Base-by-base conservation (phyloP, 2,888 invertebrate genomes). In the Yponomeuta evonymella region DNA sequence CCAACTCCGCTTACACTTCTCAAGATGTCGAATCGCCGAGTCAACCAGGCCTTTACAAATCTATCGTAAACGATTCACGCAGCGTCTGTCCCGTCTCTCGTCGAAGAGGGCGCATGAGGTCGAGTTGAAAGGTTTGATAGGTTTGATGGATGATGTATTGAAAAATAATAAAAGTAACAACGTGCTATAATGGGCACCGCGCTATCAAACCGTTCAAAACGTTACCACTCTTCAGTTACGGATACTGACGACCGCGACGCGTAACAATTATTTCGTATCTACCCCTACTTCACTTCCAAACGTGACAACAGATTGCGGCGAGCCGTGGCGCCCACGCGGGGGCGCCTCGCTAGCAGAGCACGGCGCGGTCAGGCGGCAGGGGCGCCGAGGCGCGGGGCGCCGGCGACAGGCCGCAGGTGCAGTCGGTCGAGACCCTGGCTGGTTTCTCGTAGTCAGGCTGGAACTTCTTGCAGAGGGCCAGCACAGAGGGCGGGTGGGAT, bases 401-500 rank as follows among this genome's bases (percentile, higher is more conserved):
- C 78, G 81, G 79, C 71, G 72, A 70, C 70, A 48, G 72, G 72
- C 72, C 73, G 74, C 72, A 73, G 68, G 70, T 70, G 71, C 70
- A 73, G 66, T 71, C 75, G 74, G 75, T 73, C 75, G 72, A 74
- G 75, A 77, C 83, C 75, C 82, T 67, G 75, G 89, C 89, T 51
- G 90, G 90, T 86, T 90, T 88, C 86, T 89, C 89, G 85, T 91
- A 88, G 84, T 90, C 91, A 71, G 90, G 87, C 83, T 92, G 92
- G 86, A 92, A 93, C 84, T 92, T 91, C 86, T 92, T 92, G 87
- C 92, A 93, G 70, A 92, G 87, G 78, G 90, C 91, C 70, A 91
- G 85, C 78, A 93, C 92, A 3, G 92, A 92, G 12, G 94, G 90
- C 79, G 94, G 91, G 80, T 93, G 93, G 58, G 94, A 93, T 79